Base-by-base conservation (phyloP, 2,113 vertebrate genomes). In the Suricata suricatta region DNA sequence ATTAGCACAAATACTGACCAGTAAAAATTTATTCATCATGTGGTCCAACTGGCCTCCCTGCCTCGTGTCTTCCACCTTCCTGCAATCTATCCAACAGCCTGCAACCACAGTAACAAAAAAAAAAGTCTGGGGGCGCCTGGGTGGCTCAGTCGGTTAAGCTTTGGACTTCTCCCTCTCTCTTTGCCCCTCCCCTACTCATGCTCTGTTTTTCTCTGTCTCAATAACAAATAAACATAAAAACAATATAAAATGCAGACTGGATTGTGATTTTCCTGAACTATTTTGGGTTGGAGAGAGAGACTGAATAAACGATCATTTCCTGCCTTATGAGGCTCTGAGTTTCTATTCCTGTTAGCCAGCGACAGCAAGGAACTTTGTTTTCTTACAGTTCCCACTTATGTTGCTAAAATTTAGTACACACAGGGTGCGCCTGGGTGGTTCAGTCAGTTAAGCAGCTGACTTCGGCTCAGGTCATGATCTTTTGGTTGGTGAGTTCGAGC, bases 271-370 rank as follows among this genome's bases (percentile, higher is more conserved):
- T 90, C 72, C 85, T 52, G 17, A 64, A 96, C 63, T 82, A 82
- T 86, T 89, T 93, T 85, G 57, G 41, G 3, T 50, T 64, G 64
- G 71, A 52, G 23, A 29, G 68, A 57, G 44, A 83, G 84, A 91
- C 17, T 9, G 71, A 79, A 66, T 88, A 87, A 93, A 90, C 23
- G 27, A 54, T 82, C 23, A 47, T 87, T 88, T 85, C 29, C 69
- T 83, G 69, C n/a, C 76, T 71, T 68, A 79, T 63, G 52, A 88
- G 31, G 7, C 29, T 95, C 7, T 84, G 12, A 90, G 16, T 89
- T 82, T 96, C 38, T 79, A 76, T 81, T 84, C 91, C 77, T 95
- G 31, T 95, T 89, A 95, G 64, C 63, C n/a, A 79, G 54, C 52
- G 77, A 88, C 88, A 64, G 82, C 93, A 91, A 57, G 44, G 69